Conservation (phyloP, 2,888 invertebrate genomes). For the Pterostichus niger region DNA sequence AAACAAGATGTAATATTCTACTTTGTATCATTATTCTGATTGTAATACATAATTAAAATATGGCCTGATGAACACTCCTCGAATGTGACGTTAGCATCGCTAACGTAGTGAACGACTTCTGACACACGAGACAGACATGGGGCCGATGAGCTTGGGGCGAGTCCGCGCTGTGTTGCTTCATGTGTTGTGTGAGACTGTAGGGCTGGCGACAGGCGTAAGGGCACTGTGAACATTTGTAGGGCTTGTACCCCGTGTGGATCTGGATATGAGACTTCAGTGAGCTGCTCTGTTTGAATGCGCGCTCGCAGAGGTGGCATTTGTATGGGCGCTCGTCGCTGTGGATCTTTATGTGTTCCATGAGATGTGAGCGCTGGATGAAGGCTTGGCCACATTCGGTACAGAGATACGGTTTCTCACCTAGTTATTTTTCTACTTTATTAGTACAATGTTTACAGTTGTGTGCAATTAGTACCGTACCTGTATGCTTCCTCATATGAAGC, state of each 20-base stretch:
- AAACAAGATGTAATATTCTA: no score
- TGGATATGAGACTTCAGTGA: constrained; percentile 73
- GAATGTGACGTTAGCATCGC: constrained; percentile 68
- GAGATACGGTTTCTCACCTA: constrained; percentile 74
- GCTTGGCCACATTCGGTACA: constrained; percentile 73
- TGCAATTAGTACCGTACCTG: constrained; percentile 70
- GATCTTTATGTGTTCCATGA: constrained; percentile 73
- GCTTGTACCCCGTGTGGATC: constrained; percentile 74
- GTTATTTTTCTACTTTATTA: background rate
- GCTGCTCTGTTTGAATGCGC: constrained; percentile 73
- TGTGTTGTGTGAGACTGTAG: constrained; percentile 73
- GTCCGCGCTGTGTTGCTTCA: constrained; percentile 71
- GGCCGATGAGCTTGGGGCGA: constrained; percentile 63
- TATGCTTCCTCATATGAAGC: constrained; percentile 74
- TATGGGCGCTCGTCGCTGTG: constrained; percentile 74
- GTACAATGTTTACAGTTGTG: background rate
- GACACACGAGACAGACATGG: constrained; percentile 68
- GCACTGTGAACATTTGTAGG: constrained; percentile 73
- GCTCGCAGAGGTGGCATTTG: constrained; percentile 73
- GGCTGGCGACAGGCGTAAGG: constrained; percentile 73
- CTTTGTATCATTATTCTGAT: no score
- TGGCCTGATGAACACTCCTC: constrained; percentile 64
- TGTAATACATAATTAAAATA: constrained; percentile 35
- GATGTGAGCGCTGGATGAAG: constrained; percentile 74
- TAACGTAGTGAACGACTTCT: constrained; percentile 67